Evolutionary conservation across 2,888 invertebrate genomes (phyloP), one percentile per base, ranked within the genome.

Genomic region (Gryllus longicercus): DNA sequence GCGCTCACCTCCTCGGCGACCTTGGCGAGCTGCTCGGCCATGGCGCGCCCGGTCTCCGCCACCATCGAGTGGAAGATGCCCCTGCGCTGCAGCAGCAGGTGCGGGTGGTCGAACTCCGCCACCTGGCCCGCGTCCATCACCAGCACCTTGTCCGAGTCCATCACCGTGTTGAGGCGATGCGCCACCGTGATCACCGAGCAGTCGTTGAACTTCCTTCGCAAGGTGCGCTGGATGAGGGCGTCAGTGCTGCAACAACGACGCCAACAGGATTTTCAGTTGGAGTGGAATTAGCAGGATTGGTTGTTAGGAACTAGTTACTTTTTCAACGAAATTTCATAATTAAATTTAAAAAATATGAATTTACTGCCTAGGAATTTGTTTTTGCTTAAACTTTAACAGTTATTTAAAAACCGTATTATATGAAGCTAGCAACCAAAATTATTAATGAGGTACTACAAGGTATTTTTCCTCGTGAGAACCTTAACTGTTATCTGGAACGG

Each of bases 131-230:
- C 63, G n/a, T 96, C 94, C 92, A 97, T 93, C 2, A 97, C 96
- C 85, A 97, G 89, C 23, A 96, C 93, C 82, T 93, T 91, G 88
- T 96, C 95, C 0, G 95, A 95, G 87, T 97, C 97, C 93, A 97
- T 96, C 82, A 97, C 94, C 0, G 97, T 97, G 86, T 97, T 93
- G 50, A 98, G 89, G 75, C 97, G 91, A 88, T 97, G 97, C 8
- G 97, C 97, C 74, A 97, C 95, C 0, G 96, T 97, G 74, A 97
- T 87, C 14, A 97, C 96, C 0, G 96, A 96, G 87, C 96, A 96
- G 25, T 93, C 88, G 18, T 90, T 89, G 86, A 97, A 97, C 85
- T 94, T 93, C 75, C 89, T 89, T 80, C 96, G 89, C 80, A 97
- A 95, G 0, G 96, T 95, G 85, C 89, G 90, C 87, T 96, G 96